Conservation (phyloP, 2,888 invertebrate species). For the Notocelia uddmanniana region DNA sequence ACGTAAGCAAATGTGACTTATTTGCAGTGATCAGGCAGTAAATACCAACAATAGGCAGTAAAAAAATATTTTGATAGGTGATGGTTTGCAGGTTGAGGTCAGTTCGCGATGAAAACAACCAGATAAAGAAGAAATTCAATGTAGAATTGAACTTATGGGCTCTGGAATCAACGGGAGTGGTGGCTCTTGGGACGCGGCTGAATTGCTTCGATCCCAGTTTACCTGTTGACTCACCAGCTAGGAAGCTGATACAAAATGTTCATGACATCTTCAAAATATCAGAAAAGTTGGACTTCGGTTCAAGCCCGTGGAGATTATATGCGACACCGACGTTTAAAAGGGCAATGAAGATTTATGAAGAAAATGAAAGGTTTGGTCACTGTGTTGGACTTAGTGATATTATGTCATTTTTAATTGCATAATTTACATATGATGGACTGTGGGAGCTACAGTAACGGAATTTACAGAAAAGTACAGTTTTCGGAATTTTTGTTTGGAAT, state of each 20-base stretch:
- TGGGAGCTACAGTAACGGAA: too few species aligned
- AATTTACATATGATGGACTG: too few species aligned
- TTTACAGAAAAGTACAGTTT: too few species aligned
- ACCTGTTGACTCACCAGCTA: constrained; percentile 48
- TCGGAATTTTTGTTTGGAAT: too few species aligned
- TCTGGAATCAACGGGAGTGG: constrained; percentile 50
- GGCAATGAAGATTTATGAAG: constrained; percentile 40
- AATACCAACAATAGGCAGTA: too few species aligned
- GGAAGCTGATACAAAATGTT: constrained; percentile 36
- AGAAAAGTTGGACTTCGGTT: constrained; percentile 58
- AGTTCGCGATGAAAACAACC: constrained; percentile 49
- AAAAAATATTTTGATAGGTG: too few species aligned
- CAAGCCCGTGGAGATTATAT: constrained; percentile 78
- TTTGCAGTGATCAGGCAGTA: too few species aligned
- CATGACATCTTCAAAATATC: constrained; percentile 30
- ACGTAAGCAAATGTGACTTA: too few species aligned
- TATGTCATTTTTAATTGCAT: too few species aligned
- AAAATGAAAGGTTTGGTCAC: constrained; percentile 31
- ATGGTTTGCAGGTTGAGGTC: constrained; percentile 49
- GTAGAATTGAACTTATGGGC: constrained; percentile 53
- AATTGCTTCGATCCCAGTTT: constrained; percentile 51
- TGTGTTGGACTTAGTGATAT: too few species aligned
- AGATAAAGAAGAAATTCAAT: constrained; percentile 47
- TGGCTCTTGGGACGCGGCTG: constrained; percentile 52
- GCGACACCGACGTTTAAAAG: constrained; percentile 37